These are phyloP conservation scores for Vultur gryphus DNA, from an alignment of 2,797 vertebrate species.

Conservation along the genomic window DNA sequence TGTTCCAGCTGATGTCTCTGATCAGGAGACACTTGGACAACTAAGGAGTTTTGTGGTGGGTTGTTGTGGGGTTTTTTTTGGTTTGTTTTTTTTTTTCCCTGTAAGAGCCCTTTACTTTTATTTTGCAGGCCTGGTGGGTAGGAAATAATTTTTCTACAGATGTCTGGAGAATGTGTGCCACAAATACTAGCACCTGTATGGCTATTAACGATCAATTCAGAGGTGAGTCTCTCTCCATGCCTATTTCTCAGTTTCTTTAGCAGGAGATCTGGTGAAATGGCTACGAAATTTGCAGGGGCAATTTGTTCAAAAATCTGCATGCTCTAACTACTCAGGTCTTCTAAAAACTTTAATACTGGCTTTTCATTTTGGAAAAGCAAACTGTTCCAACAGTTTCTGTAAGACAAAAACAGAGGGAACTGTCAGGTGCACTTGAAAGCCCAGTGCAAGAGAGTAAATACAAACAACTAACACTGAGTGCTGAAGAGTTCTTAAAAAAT, in stretches of 20 bases:
- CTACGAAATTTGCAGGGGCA: neutral
- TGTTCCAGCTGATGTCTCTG: neutral
- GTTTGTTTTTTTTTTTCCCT: neutral
- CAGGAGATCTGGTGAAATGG: neutral
- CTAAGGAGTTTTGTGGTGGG: neutral
- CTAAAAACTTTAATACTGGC: neutral
- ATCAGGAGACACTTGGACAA: neutral
- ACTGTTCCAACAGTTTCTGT: neutral
- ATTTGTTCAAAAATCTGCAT: neutral
- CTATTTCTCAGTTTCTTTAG: neutral
- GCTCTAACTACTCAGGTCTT: neutral
- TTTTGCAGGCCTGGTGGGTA: slow-evolving; percentile 90
- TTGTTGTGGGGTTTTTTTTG: neutral
- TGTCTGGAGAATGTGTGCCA: slow-evolving; percentile 85
- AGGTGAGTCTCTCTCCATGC: slow-evolving; percentile 53
- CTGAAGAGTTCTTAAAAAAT: neutral
- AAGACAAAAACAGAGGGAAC: neutral
- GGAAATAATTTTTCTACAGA: slow-evolving; percentile 76
- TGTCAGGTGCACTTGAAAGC: neutral
- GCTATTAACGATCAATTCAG: slow-evolving; percentile 1
- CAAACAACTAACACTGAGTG: neutral
- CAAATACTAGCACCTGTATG: slow-evolving; percentile 53
- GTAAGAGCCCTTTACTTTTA: neutral
- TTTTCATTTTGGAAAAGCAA: neutral
- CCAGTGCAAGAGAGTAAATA: neutral